A percentile compares a stretch with the other conserved stretches of the same genome.
These are phyloP conservation scores for Papilio helenus DNA, from an alignment of 1,140 invertebrate genomes.

Conservation along the genomic window DNA sequence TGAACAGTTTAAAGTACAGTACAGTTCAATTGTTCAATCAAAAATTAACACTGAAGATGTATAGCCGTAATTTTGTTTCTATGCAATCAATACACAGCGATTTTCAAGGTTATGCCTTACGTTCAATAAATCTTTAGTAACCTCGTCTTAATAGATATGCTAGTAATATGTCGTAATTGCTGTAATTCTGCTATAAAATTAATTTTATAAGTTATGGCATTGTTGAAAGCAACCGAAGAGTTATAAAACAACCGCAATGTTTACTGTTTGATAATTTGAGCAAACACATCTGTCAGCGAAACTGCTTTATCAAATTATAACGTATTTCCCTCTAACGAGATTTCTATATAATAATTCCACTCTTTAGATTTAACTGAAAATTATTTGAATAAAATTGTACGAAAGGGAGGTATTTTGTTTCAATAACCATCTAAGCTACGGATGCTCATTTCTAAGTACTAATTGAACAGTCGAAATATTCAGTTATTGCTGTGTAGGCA, in stretches of 20 bases:
- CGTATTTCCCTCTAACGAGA: not conserved
- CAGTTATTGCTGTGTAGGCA: no score
- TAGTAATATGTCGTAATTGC: not conserved
- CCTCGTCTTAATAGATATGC: not conserved
- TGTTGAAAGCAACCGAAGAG: not conserved
- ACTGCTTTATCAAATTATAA: not conserved
- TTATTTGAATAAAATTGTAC: no score
- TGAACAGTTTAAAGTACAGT: no score
- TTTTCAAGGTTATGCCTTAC: not conserved
- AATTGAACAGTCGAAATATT: no score
- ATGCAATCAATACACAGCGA: not conserved
- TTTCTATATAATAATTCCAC: not conserved
- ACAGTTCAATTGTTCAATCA: no score
- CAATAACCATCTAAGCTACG: no score
- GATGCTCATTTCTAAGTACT: no score
- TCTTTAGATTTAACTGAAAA: no score
- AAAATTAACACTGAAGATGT: not conserved
- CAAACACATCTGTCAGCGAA: slow-evolving; percentile 19
- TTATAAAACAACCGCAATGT: slow-evolving; percentile 16
- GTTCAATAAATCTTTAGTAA: not conserved
- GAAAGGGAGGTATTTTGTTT: no score
- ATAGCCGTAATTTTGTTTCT: not conserved
- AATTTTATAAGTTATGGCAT: slow-evolving; percentile 12
- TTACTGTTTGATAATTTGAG: not conserved
- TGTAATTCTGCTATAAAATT: not conserved